Percentiles rank a stretch among this genome's conserved stretches.
These are phyloP conservation scores for Proterorhinus semilunaris DNA, from an alignment of 2,113 vertebrate species.

Conservation along the genomic window DNA sequence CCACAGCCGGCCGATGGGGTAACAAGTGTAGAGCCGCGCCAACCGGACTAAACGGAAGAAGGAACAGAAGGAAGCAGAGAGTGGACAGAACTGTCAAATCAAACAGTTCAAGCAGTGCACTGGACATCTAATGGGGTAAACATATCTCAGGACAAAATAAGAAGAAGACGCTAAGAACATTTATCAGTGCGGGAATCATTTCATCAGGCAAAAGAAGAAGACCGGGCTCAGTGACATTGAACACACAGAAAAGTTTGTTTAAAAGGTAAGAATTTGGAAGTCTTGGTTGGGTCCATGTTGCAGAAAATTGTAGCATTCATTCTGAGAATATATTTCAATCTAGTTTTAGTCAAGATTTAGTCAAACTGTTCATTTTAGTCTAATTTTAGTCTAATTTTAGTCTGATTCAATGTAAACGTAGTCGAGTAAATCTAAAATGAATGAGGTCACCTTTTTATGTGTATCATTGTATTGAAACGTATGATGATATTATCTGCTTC, in stretches of 20 bases:
- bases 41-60: constrained; percentile 64
- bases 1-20: constrained; percentile 65
- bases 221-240: constrained; percentile 9
- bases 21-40: constrained; percentile 46
- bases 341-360: too few relatives aligned
- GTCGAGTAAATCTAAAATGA: too few relatives aligned
- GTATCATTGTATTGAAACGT: too few relatives aligned
- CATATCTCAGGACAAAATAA: constrained; percentile 10
- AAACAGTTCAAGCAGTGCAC: constrained; percentile 35
- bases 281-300: background rate
- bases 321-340: too few relatives aligned
- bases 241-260: constrained; percentile 9
- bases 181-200: constrained; percentile 8
- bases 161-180: constrained; percentile 20
- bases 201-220: constrained; percentile 13
- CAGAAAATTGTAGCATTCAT: too few relatives aligned
- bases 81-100: constrained; percentile 31
- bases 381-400: too few relatives aligned
- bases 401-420: too few relatives aligned
- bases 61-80: constrained; percentile 31
- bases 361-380: too few relatives aligned
- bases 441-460: too few relatives aligned
- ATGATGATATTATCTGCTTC: too few relatives aligned
- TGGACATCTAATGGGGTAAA: constrained; percentile 52
- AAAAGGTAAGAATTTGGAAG: background rate